Evolutionary conservation across 2,113 vertebrate genomes (phyloP).

Genomic region (Empidonax alnorum): DNA sequence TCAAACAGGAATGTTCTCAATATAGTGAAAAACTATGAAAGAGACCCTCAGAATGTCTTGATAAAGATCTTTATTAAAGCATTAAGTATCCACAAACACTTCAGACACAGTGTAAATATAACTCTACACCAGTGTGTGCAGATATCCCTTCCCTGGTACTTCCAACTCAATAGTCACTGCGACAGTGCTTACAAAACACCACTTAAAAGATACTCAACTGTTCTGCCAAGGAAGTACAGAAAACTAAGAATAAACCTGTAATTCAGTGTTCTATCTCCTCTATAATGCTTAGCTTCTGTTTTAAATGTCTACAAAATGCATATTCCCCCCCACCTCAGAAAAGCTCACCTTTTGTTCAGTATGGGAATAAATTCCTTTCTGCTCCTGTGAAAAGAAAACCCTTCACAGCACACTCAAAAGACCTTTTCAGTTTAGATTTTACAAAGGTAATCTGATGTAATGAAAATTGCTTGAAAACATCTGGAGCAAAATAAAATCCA

Average conservation of each 20-base stretch:
- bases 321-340: background rate
- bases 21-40: background rate
- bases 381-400: constrained; percentile 1
- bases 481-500: constrained; percentile 42
- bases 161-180: background rate
- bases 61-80: background rate
- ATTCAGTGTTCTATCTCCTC: background rate
- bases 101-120: background rate
- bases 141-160: background rate
- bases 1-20: background rate
- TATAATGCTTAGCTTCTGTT: background rate
- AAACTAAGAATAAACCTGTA: background rate
- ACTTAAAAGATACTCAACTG: background rate
- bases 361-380: constrained; percentile 1
- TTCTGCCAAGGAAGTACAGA: background rate
- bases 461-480: constrained; percentile 49
- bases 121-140: background rate
- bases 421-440: constrained; percentile 28
- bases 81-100: background rate
- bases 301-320: background rate
- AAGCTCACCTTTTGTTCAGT: constrained; percentile 3
- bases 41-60: background rate
- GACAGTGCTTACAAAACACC: background rate
- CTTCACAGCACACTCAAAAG: background rate
- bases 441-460: constrained; percentile 31